Percentiles rank a stretch among this genome's conserved stretches.
These are phyloP conservation scores for Noctua fimbriata DNA, from an alignment of 2,888 invertebrate genomes.

Conservation along the genomic window DNA sequence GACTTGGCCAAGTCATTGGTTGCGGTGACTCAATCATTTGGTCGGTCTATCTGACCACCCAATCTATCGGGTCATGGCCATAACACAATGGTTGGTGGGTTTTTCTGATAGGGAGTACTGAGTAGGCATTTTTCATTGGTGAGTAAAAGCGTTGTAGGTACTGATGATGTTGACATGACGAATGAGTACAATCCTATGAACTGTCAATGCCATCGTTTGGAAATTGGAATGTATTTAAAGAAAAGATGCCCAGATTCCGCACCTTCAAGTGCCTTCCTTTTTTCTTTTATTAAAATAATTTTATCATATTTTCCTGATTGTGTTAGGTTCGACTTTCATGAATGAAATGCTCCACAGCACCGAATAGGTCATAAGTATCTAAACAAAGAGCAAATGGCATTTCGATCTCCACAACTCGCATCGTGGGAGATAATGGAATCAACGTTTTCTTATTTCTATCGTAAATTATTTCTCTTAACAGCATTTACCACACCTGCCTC, in stretches of 20 bases:
- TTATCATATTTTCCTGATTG: not conserved
- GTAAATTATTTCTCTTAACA: not conserved
- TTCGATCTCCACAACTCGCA: not conserved
- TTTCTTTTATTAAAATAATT: not conserved
- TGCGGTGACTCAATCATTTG: slow-evolving; percentile 49
- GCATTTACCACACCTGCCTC: not conserved
- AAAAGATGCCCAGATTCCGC: not conserved
- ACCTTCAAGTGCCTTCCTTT: not conserved
- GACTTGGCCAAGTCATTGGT: slow-evolving; percentile 6
- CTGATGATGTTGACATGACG: not conserved
- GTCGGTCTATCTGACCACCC: slow-evolving; percentile 34
- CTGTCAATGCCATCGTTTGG: not conserved
- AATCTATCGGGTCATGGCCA: slow-evolving; percentile 58
- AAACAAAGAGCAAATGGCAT: not conserved
- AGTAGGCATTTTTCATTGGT: slow-evolving; percentile 23
- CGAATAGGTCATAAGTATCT: not conserved
- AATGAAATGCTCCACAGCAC: not conserved
- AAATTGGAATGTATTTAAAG: not conserved
- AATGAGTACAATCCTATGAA: not conserved
- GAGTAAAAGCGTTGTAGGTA: not conserved
- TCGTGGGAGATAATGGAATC: not conserved
- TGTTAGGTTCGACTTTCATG: too few species aligned
- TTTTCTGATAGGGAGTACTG: slow-evolving; percentile 3
- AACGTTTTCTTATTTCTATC: not conserved
- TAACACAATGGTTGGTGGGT: slow-evolving; percentile 9